Percentiles rank a stretch among this genome's conserved stretches.
Conservation (phyloP, 2,113 vertebrate genomes). For the Nothocercus nigrocapillus region DNA sequence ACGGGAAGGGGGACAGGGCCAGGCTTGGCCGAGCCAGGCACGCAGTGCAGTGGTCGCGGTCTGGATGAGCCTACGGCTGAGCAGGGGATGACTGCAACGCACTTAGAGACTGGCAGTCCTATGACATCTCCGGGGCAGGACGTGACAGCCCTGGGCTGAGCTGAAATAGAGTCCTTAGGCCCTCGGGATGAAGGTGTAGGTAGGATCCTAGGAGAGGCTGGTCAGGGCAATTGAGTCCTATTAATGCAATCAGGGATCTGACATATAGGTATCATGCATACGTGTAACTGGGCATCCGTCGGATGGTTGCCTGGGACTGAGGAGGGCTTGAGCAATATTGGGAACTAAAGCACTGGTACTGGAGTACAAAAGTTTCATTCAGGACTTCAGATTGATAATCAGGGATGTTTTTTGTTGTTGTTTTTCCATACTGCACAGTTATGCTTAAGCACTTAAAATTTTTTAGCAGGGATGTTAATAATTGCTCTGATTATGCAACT, state of each 20-base stretch:
- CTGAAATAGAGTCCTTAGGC: background rate
- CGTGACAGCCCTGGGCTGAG: background rate
- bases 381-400: background rate
- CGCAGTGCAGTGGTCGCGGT: background rate
- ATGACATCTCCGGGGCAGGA: background rate
- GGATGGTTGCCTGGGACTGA: fast-evolving
- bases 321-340: background rate
- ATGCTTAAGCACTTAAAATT: background rate
- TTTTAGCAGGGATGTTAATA: background rate
- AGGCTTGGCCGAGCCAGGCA: background rate
- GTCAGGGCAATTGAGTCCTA: background rate
- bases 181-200: fast-evolving
- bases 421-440: background rate
- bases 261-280: fast-evolving
- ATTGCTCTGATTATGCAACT: slow-evolving; percentile 50
- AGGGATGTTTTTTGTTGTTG: background rate
- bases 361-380: background rate
- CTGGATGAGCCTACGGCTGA: background rate
- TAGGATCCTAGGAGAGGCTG: fast-evolving
- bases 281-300: fast-evolving
- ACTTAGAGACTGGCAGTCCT: fast-evolving
- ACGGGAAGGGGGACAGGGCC: too few relatives aligned
- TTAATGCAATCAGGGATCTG: background rate
- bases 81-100: background rate
- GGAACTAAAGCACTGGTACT: fast-evolving